These are phyloP conservation scores for Forbesichthys agassizii DNA, from an alignment of 2,113 vertebrate species.

Conservation along the genomic window DNA sequence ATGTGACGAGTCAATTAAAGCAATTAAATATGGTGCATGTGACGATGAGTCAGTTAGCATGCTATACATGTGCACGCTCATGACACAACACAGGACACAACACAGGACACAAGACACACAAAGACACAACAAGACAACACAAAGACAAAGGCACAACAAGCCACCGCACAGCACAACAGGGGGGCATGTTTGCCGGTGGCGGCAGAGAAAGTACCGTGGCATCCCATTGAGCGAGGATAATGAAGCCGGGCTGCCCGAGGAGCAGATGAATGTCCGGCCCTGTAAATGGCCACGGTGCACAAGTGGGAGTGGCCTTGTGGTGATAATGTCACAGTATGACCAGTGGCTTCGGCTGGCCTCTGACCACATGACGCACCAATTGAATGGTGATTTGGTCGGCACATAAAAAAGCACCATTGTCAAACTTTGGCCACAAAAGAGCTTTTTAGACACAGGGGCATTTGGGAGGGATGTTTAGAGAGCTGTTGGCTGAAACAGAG, in stretches of 20 bases:
- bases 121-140: not conserved
- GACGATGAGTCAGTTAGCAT: too few species aligned
- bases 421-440: not conserved
- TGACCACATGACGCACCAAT: conserved; percentile 20
- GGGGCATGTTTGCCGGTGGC: too few species aligned
- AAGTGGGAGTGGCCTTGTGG: conserved; percentile 32
- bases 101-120: too few species aligned
- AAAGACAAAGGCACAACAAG: not conserved
- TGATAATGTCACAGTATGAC: conserved; percentile 53
- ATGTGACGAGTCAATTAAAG: too few species aligned
- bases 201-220: not conserved
- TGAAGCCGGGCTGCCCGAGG: conserved; percentile 29
- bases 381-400: not conserved
- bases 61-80: too few species aligned
- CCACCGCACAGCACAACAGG: too few species aligned
- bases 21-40: too few species aligned
- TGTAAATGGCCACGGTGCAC: conserved; percentile 13
- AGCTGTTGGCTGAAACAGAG: not conserved
- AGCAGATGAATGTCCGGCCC: conserved; percentile 27
- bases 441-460: not conserved
- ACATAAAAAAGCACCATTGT: not conserved
- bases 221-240: conserved; percentile 19
- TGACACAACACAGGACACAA: too few species aligned
- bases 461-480: not conserved
- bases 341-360: conserved; percentile 9